Base-by-base conservation (phyloP, 2,888 invertebrate genomes). In the Chaitophorus viminalis region DNA sequence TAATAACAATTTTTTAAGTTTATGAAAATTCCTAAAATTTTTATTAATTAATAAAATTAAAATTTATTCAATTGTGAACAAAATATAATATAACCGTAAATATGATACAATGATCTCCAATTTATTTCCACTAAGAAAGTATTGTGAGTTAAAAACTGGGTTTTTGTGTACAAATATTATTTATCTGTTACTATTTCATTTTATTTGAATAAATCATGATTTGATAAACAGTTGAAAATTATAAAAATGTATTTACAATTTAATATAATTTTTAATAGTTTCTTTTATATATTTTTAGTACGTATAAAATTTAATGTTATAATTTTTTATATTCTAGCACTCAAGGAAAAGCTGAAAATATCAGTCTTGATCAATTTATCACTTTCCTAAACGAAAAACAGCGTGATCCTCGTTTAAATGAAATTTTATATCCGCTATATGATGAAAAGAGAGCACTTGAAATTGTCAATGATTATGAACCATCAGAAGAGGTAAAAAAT, bases 331-430 rank as follows among this genome's bases (percentile, higher is more conserved):
- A 0, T 88, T 91, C 36, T 92, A 98, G 98, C 91, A 97, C 97
- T 25, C 95, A 97, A 92, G 97, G 96, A 90, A 97, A 97, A 92
- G 94, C 95, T 21, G 97, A 98, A 90, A 95, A 95, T 89, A 96
- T 99, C 90, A 95, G 94, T 90, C 91, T 97, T 90, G 95, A 95
- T 2, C 97, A 98, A 92, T 94, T 99, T 90, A 96, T 98, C 86
- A 95, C 95, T 91, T 99, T 99, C 92, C 93, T 99, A 91, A 99
- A 99, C 91, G 98, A 98, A 92, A 98, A 98, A 92, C 99, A 99
- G 92, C 94, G 99, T 89, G 99, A 99, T 93, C 99, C 99, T 8
- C 94, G 99, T 60, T 94, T 99, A 90, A 99, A 99, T 93, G 99
- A 99, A 93, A 99, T 99, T 92, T 93, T 99, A 82, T 99, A 97